These are phyloP conservation scores for Hippoglossus hippoglossus DNA, from an alignment of 2,797 vertebrate species.

Conservation along the genomic window DNA sequence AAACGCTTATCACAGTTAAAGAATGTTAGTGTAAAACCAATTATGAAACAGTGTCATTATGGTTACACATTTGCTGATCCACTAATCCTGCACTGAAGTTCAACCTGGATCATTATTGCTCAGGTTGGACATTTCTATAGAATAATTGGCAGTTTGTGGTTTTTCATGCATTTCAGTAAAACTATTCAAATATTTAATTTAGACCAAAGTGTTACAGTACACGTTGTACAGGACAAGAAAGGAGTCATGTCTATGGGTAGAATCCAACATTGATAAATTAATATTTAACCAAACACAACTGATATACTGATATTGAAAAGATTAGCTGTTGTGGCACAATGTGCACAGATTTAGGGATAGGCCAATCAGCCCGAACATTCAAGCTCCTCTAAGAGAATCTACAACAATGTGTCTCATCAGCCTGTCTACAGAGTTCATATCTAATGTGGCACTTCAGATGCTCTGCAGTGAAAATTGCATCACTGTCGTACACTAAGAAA, in stretches of 20 bases:
- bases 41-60: neutral
- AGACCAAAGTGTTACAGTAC: neutral
- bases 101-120: neutral
- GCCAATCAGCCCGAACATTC: neutral
- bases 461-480: neutral
- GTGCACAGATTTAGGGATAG: neutral
- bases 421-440: neutral
- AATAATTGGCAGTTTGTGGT: neutral
- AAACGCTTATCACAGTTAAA: conserved; percentile 15
- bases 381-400: neutral
- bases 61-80: neutral
- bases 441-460: neutral
- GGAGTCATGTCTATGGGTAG: neutral
- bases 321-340: neutral
- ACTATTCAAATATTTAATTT: neutral
- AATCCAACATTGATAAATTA: neutral
- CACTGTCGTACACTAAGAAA: too few species aligned
- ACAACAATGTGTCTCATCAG: neutral
- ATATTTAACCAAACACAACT: conserved; percentile 15
- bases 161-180: neutral
- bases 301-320: conserved; percentile 16
- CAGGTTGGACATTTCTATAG: neutral
- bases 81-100: neutral
- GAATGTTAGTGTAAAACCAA: neutral
- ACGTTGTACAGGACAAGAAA: neutral